Base-by-base conservation (phyloP, 2,888 invertebrate genomes). In the Ophioninae sp. region DNA sequence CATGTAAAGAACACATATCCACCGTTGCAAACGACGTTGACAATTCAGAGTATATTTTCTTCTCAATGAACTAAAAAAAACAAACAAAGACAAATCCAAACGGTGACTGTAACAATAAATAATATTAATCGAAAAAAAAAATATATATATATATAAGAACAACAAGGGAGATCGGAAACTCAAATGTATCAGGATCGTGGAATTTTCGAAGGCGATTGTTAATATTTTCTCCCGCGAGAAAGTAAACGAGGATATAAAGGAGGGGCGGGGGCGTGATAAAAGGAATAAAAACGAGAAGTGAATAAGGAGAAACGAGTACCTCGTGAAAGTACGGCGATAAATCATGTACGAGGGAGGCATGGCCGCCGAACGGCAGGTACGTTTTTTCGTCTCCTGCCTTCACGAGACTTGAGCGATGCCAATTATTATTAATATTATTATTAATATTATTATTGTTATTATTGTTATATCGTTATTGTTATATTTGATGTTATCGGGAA, bases 321-420 rank as follows among this genome's bases (percentile, higher is more conserved):
- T n/a, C 73, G 68, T 69, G 56, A 76, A 78, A 79, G 74, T 67
- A 79, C 78, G 70, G 75, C 76, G 44, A 78, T 74, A 81, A 81
- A 91, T 88, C 87, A 93, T 92, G 92, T 92, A 92, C 89, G 91
- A 91, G 87, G 91, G 91, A 88, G 90, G 91, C 88, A 91, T 92
- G 90, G 89, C 89, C 88, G 90, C 90, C 87, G 92, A 92, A 85
- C 90, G 91, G 86, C 91, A 92, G 92, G 92, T 92, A 92, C 84
- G 90, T 84, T 80, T 72, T 82, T 21, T 21, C 79, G 80, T 79
- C 85, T 79, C 79, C 76, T 81, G 50, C 78, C 57, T 79, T 85
- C 73, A 8, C 67, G 75, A 79, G 70, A 70, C 70, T 57, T 41
- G 50, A 50, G 41, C 69, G 81, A 77, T 57, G 81, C 72, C 23